Base-by-base conservation (phyloP, 2,113 vertebrate genomes). In the Camelus bactrianus region DNA sequence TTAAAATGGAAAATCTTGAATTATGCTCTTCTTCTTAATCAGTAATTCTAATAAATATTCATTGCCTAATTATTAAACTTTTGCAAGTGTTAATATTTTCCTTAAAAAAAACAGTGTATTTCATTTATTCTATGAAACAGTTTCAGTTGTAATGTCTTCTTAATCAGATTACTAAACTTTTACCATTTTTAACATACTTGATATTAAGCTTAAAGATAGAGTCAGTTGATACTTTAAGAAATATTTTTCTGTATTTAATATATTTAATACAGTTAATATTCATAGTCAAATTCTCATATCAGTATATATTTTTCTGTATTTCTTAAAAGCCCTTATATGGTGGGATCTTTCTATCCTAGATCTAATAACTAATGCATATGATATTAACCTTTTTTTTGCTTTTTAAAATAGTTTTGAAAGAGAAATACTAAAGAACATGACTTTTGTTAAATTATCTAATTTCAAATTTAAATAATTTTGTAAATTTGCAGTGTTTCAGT, bases 1-100 rank as follows among this genome's bases (percentile, higher is more conserved):
- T 93, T 94, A 91, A 95, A 94, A 70, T n/a, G 22, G 4, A 90
- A 96, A 80, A 96, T 77, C 54, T 1, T 67, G 54, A 96, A 76
- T 65, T 72, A n/a, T 32, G 5, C 62, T 92, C 26, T 77, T 82
- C 24, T 76, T 76, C 8, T 67, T 81, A 95, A 92, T 90, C 19
- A 42, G 67, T 48, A 69, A 35, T 62, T 90, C 38, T 73, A 95
- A 94, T 95, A 89, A 96, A 93, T 84, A 95, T 86, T 92, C 48
- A 96, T 90, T 76, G 54, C 10, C 32, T 75, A 90, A 62, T 86
- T 91, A 76, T 87, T 86, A 94, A 83, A 93, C 92, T 58, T 94
- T 93, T 81, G 19, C 54, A 94, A 90, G n/a, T 83, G 35, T 65
- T 95, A 85, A 62, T 89, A 67, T 65, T 94, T 91, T 90, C n/a